Evolutionary conservation across 2,113 vertebrate species (phyloP).

Genomic region (Barbus barbus): DNA sequence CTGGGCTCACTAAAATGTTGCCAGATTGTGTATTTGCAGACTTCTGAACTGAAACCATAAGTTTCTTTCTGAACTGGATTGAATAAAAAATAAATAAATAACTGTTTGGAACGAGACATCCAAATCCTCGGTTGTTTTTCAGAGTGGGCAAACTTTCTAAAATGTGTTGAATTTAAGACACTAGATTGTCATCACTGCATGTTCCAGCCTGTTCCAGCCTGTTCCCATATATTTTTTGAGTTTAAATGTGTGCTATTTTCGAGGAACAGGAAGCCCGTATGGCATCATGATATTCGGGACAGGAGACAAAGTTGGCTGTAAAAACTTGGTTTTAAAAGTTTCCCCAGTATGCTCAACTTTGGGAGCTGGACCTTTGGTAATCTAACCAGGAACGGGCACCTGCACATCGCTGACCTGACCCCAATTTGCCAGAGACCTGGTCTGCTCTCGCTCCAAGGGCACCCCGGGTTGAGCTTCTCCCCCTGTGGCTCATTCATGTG

Average conservation of each 20-base stretch:
- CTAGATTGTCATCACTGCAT: not conserved
- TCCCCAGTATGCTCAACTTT: not conserved
- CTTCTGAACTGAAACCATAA: no score
- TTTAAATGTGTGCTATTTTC: not conserved
- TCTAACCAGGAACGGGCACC: not conserved
- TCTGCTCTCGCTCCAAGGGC: not conserved
- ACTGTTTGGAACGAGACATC: not conserved
- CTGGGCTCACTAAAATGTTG: not conserved
- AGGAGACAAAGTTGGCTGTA: not conserved
- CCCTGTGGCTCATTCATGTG: constrained; percentile 20
- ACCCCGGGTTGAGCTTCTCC: constrained; percentile 3
- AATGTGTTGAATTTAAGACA: not conserved
- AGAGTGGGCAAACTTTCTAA: not conserved
- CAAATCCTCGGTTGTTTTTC: not conserved
- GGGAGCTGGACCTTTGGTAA: not conserved
- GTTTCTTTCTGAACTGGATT: not conserved
- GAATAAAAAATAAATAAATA: not conserved
- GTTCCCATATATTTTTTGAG: not conserved
- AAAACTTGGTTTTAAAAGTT: not conserved
- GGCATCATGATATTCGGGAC: not conserved
- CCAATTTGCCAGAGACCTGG: not conserved
- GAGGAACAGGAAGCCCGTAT: not conserved
- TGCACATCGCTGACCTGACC: not conserved
- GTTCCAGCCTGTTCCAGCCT: constrained; percentile 13
- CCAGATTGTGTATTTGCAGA: not conserved